phyloP scores from a whole-genome alignment of 2,888 invertebrate genomes.

The Iselma pallidipennis region DNA sequence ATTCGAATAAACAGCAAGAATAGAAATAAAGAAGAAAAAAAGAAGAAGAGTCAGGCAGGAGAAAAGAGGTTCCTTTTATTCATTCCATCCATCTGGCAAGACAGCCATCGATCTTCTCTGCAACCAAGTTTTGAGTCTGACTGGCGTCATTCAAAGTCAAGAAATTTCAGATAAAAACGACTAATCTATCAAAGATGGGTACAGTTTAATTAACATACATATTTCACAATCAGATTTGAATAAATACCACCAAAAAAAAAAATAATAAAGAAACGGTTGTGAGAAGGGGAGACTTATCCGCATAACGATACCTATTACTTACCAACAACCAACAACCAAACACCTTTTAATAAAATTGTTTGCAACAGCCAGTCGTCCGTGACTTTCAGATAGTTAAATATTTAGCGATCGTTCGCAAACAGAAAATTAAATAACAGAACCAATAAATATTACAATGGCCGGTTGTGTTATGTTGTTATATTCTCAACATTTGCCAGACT shows the following conservation, averaged over 20 bases:
- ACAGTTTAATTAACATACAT: not conserved
- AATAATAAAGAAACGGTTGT: too few relatives aligned
- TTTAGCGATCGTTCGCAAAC: constrained; percentile 42
- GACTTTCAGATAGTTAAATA: constrained; percentile 48
- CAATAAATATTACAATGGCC: constrained; percentile 27
- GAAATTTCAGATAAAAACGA: not conserved
- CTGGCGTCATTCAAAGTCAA: not conserved
- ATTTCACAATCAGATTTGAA: not conserved
- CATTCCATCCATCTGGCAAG: too few relatives aligned
- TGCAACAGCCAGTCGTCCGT: constrained; percentile 46
- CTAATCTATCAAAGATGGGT: not conserved
- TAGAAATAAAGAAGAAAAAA: not conserved
- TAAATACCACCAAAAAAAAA: not conserved
- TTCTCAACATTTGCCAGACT: constrained; percentile 17
- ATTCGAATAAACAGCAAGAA: not conserved
- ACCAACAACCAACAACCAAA: too few relatives aligned
- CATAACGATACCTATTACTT: too few relatives aligned
- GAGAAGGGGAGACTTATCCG: too few relatives aligned
- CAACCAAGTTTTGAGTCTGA: not conserved
- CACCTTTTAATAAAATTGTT: constrained; percentile 26
- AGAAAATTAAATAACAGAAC: constrained; percentile 24
- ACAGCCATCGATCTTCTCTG: too few relatives aligned
- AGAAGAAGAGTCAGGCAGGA: too few relatives aligned
- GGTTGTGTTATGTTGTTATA: constrained; percentile 21
- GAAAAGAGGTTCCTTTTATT: too few relatives aligned